These are phyloP conservation scores for Orchestia grillus DNA, from an alignment of 1,140 invertebrate genomes.

Conservation along the genomic window DNA sequence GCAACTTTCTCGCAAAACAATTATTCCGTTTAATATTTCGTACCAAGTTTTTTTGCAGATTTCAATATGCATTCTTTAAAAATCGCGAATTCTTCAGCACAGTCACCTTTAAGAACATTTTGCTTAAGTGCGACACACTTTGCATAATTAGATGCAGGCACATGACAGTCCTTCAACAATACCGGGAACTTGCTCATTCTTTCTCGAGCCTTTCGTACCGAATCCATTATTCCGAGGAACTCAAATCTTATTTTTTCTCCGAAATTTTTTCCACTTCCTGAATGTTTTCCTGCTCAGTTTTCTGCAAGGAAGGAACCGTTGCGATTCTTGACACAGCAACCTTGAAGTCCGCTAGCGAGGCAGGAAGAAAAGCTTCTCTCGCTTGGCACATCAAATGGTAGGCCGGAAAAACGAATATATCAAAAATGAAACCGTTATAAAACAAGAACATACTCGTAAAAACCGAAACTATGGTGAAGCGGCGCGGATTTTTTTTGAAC, in stretches of 20 bases:
- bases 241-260: not conserved
- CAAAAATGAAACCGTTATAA: constrained; percentile 36
- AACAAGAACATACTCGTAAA: not conserved
- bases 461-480: not conserved
- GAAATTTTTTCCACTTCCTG: not conserved
- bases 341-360: not conserved
- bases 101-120: constrained; percentile 81
- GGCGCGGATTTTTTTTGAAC: not conserved
- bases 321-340: not conserved
- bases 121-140: constrained; percentile 80
- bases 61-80: constrained; percentile 77
- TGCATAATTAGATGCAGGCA: constrained; percentile 80
- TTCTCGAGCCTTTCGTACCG: constrained; percentile 80
- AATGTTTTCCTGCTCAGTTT: not conserved
- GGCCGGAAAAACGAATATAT: constrained; percentile 37
- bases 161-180: constrained; percentile 79
- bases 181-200: constrained; percentile 81
- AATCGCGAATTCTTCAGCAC: constrained; percentile 80
- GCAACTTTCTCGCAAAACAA: not conserved
- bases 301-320: not conserved
- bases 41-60: constrained; percentile 70
- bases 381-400: not conserved
- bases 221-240: constrained; percentile 77
- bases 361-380: constrained; percentile 25
- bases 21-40: constrained; percentile 65